phyloP scores from a whole-genome alignment of 2,888 invertebrate genomes.

The Rotaria socialis region DNA sequence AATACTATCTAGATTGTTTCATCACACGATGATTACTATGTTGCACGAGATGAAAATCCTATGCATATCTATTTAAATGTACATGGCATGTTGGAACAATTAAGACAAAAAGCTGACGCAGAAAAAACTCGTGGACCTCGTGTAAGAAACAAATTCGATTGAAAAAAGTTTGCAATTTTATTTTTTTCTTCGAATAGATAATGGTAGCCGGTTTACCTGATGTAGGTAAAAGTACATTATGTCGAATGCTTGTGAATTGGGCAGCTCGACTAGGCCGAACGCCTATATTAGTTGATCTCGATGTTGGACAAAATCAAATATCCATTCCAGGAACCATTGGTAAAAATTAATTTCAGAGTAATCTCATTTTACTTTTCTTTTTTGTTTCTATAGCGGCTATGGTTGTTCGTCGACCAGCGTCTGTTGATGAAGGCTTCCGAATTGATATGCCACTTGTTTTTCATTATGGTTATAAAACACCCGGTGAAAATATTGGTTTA shows the following conservation, averaged over 20 bases:
- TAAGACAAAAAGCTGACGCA: slow-evolving; percentile 76
- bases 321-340: slow-evolving; percentile 85
- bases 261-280: slow-evolving; percentile 76
- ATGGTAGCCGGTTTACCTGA: background rate
- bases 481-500: slow-evolving; percentile 72
- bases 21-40: slow-evolving; percentile 41
- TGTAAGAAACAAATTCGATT: slow-evolving; percentile 54
- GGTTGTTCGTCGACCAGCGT: slow-evolving; percentile 83
- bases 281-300: slow-evolving; percentile 87
- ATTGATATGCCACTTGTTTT: slow-evolving; percentile 86
- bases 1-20: background rate
- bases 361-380: background rate
- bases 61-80: slow-evolving; percentile 92
- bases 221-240: slow-evolving; percentile 69
- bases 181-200: background rate
- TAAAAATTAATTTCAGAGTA: slow-evolving; percentile 51
- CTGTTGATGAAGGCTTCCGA: slow-evolving; percentile 88
- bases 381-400: slow-evolving; percentile 67
- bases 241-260: slow-evolving; percentile 82
- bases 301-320: slow-evolving; percentile 80
- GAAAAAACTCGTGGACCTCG: slow-evolving; percentile 59
- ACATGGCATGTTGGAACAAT: slow-evolving; percentile 85
- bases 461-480: slow-evolving; percentile 81
- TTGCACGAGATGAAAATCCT: slow-evolving; percentile 70
- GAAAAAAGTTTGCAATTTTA: no score